Evolutionary conservation across 2,797 vertebrate species (phyloP), one percentile per base, ranked within the genome.

Genomic region (Sebastes ruberrimus): DNA sequence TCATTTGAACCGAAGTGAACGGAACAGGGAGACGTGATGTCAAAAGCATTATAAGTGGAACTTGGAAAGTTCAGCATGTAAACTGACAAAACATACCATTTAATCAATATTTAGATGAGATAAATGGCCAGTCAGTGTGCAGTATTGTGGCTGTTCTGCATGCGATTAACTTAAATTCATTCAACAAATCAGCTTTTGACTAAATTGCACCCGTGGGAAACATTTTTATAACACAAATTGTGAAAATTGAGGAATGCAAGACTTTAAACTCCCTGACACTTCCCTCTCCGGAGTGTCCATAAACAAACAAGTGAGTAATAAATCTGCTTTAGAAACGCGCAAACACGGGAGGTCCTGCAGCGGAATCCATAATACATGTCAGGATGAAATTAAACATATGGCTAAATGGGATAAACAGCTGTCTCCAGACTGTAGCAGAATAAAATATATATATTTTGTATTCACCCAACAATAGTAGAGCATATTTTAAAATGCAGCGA

Each of bases 381-480:
- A 56, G 33, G 62, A 74, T 76, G 14, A 74, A 52, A 38, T 59
- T 6, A 66, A 82, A 81, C 80, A 70, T 68, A 30, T 65, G 66
- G 63, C 10, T 42, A 5, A 70, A 2, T 5, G 14, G 53, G 71
- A 74, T 74, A 62, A 83, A 63, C 42, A 13, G 6, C 32, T 59
- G n/a, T 62, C 23, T 62, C 23, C 38, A 68, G 32, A 10, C 32
- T 46, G 30, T 16, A 55, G 42, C 28, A 57, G 23, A 75, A 22
- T 53, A 52, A 63, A 71, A 68, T 64, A 3, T 60, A 5, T 60
- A 5, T 28, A 64, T 66, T 38, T 10, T 38, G 16, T 28, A 74
- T 30, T 38, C 27, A 59, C 9, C n/a, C 38, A 30, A 28, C 25
- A 55, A 33, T 2, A 25, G 18, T n/a, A 18, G 0, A 10, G 4